Evolutionary conservation across 1,140 invertebrate species (phyloP).

Genomic region (Tetramorium parvispinum): DNA sequence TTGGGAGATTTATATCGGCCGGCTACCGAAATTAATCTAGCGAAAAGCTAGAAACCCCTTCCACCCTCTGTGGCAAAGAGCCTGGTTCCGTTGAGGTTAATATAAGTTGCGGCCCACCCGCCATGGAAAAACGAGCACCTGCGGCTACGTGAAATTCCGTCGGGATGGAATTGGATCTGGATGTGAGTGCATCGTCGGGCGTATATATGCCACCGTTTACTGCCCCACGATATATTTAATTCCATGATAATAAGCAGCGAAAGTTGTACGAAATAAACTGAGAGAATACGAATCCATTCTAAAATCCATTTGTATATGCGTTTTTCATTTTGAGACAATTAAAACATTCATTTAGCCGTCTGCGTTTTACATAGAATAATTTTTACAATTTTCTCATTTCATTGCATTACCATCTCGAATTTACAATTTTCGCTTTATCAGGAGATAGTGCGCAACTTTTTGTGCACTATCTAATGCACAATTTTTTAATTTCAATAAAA

Average conservation of each 20-base stretch:
- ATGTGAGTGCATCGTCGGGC: background rate
- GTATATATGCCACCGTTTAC: background rate
- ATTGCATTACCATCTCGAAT: background rate
- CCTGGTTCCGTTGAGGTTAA: slow-evolving; percentile 50
- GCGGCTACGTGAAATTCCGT: slow-evolving; percentile 55
- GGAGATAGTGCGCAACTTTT: background rate
- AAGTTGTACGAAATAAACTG: background rate
- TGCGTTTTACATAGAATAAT: background rate
- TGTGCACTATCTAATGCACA: no score
- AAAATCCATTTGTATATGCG: background rate
- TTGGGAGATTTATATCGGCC: slow-evolving; percentile 48
- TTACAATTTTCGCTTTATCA: background rate
- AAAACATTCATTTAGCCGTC: background rate
- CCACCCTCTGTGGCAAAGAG: slow-evolving; percentile 14
- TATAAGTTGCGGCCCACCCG: slow-evolving; percentile 66
- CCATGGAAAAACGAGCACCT: slow-evolving; percentile 66
- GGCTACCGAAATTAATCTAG: slow-evolving; percentile 71
- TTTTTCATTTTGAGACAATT: background rate
- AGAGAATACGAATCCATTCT: background rate
- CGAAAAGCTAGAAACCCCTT: slow-evolving; percentile 60
- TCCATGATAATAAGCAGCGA: background rate
- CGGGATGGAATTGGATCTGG: slow-evolving; percentile 49
- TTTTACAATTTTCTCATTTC: background rate
- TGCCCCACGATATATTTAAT: slow-evolving; percentile 29
- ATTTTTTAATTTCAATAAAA: background rate